These are phyloP conservation scores for Papilio elwesi DNA, from an alignment of 2,888 invertebrate species.

Conservation along the genomic window DNA sequence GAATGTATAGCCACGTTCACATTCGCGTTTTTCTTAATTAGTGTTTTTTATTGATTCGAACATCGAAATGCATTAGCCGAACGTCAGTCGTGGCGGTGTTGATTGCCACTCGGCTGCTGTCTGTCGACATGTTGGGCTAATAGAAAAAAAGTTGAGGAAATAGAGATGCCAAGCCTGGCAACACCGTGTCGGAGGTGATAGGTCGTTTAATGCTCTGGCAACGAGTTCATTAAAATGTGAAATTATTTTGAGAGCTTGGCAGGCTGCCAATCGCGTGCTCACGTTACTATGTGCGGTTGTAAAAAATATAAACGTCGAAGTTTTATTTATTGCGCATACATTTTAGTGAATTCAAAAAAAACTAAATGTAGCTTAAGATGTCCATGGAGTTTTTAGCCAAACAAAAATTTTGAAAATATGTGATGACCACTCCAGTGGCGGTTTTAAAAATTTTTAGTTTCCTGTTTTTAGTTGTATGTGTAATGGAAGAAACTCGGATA, in stretches of 20 bases:
- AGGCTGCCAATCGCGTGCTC: conserved; percentile 12
- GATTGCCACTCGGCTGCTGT: conserved; percentile 59
- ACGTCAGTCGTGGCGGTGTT: conserved; percentile 60
- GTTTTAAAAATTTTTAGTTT: too few species aligned
- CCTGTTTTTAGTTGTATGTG: too few species aligned
- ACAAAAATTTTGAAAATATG: neutral
- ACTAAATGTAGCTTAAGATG: neutral
- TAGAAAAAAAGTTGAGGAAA: conserved; percentile 44
- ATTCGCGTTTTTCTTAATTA: conserved; percentile 40
- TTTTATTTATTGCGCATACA: conserved; percentile 13
- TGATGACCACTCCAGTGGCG: too few species aligned
- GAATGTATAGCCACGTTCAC: conserved; percentile 15
- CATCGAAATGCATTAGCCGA: conserved; percentile 42
- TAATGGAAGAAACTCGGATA: too few species aligned
- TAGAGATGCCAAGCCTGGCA: conserved; percentile 44
- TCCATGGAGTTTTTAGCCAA: neutral
- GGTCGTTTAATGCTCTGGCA: conserved; percentile 50
- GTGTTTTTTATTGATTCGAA: conserved; percentile 45
- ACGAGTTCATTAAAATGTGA: conserved; percentile 46
- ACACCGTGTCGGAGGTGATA: conserved; percentile 50
- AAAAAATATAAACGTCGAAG: conserved; percentile 22
- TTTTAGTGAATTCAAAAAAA: neutral
- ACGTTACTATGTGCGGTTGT: conserved; percentile 7
- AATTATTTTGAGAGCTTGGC: conserved; percentile 29
- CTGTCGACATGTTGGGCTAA: conserved; percentile 64